Conservation (phyloP, 1,140 invertebrate genomes). For the Drosophila pseudoananassae region DNA sequence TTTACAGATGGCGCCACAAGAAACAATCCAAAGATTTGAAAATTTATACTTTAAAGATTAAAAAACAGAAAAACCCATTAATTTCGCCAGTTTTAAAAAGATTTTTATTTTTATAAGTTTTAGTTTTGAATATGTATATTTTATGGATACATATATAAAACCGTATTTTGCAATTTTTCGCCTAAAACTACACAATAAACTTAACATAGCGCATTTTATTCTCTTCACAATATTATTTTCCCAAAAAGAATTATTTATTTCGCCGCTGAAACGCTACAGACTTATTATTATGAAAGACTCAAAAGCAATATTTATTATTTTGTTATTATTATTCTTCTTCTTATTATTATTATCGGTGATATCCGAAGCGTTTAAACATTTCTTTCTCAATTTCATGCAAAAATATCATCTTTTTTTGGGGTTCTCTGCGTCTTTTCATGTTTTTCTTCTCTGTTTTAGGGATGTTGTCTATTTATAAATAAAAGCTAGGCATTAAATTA, state of each 20-base stretch:
- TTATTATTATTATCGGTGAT: constrained; percentile 33
- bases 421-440: constrained; percentile 5
- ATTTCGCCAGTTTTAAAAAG: constrained; percentile 69
- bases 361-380: constrained; percentile 43
- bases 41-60: background rate
- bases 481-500: constrained; percentile 71
- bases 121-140: constrained; percentile 38
- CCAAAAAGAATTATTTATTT: constrained; percentile 31
- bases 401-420: constrained; percentile 22
- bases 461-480: constrained; percentile 49
- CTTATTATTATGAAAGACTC: constrained; percentile 72
- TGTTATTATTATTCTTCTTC: constrained; percentile 22
- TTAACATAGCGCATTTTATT: constrained; percentile 72
- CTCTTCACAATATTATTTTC: constrained; percentile 16
- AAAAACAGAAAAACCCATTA: background rate
- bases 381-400: constrained; percentile 19
- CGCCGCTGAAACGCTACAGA: constrained; percentile 22
- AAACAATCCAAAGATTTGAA: background rate
- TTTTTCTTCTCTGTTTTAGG: constrained; percentile 24
- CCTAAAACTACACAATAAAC: constrained; percentile 81
- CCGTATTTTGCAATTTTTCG: constrained; percentile 62
- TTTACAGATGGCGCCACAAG: too few species aligned
- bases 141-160: constrained; percentile 54
- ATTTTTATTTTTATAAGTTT: constrained; percentile 63
- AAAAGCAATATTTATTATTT: constrained; percentile 66